Evolutionary conservation across 2,113 vertebrate species (phyloP).

Genomic region (Bos javanicus): DNA sequence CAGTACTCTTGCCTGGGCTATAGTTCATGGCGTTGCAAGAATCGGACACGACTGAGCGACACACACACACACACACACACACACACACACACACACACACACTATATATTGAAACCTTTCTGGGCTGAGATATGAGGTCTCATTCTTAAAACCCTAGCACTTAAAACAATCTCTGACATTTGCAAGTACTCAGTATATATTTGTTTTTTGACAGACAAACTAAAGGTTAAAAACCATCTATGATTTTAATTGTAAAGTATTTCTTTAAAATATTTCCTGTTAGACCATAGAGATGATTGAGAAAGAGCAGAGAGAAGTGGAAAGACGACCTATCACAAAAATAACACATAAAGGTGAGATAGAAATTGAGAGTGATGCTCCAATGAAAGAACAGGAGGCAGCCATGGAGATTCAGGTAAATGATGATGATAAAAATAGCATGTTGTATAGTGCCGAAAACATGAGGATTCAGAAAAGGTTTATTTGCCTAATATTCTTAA

Average conservation of each 20-base stretch:
- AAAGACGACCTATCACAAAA: conserved; percentile 97
- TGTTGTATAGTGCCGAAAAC: background rate
- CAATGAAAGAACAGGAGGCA: conserved; percentile 90
- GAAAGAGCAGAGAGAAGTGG: conserved; percentile 96
- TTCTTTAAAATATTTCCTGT: conserved; percentile 49
- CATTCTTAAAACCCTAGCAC: background rate
- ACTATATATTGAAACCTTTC: background rate
- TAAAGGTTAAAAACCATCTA: conserved; percentile 6
- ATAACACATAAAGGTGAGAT: conserved; percentile 99
- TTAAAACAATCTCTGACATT: background rate
- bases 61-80: background rate
- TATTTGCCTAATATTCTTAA: background rate
- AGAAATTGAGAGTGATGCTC: conserved; percentile 97
- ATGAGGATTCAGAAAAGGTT: background rate
- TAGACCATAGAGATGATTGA: conserved; percentile 99
- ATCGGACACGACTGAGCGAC: background rate
- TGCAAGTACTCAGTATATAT: background rate
- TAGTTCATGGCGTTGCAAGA: background rate
- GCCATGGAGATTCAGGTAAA: conserved; percentile 87
- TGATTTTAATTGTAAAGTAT: background rate
- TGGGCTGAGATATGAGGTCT: background rate
- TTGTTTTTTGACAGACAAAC: background rate
- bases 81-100: no score
- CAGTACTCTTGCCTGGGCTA: background rate
- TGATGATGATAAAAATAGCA: background rate